Evolutionary conservation across 2,113 vertebrate genomes (phyloP).

Genomic region (Geothlypis trichas): DNA sequence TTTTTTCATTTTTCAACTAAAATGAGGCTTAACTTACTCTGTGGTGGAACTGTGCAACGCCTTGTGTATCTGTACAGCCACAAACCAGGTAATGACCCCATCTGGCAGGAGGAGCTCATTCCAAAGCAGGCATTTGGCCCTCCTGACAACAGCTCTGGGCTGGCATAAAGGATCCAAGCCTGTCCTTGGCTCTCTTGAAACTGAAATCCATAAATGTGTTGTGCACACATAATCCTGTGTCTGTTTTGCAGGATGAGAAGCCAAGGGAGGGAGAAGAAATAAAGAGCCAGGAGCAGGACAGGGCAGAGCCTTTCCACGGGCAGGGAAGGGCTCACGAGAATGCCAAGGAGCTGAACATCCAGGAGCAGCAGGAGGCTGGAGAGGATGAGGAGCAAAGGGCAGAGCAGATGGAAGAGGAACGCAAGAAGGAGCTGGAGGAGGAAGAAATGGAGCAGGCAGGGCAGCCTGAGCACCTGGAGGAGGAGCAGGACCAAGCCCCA

Average conservation of each 20-base stretch:
- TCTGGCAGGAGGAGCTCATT: not conserved
- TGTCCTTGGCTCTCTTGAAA: not conserved
- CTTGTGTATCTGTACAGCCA: not conserved
- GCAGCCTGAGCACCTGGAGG: conserved; percentile 82
- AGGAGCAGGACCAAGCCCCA: conserved; percentile 84
- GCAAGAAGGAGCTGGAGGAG: conserved; percentile 84
- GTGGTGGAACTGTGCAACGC: not conserved
- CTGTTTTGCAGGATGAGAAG: conserved; percentile 12
- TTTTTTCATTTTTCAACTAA: not conserved
- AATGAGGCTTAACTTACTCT: not conserved
- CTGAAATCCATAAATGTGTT: not conserved
- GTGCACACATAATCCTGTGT: not conserved
- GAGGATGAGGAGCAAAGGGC: conserved; percentile 62
- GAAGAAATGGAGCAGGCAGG: conserved; percentile 89
- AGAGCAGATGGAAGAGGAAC: conserved; percentile 77
- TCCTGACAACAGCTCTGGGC: not conserved
- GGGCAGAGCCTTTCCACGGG: not conserved
- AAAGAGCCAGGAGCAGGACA: not conserved
- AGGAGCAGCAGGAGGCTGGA: conserved; percentile 59
- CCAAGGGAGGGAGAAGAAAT: conserved; percentile 7
- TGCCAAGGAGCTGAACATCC: conserved; percentile 33
- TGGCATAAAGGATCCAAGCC: not conserved
- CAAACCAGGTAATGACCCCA: rapidly evolving
- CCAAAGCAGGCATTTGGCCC: not conserved
- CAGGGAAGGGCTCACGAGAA: not conserved